A percentile compares a stretch with the other conserved stretches of the same genome.
Conservation (phyloP, 1,140 invertebrate genomes). For the Lucilia cuprina region DNA sequence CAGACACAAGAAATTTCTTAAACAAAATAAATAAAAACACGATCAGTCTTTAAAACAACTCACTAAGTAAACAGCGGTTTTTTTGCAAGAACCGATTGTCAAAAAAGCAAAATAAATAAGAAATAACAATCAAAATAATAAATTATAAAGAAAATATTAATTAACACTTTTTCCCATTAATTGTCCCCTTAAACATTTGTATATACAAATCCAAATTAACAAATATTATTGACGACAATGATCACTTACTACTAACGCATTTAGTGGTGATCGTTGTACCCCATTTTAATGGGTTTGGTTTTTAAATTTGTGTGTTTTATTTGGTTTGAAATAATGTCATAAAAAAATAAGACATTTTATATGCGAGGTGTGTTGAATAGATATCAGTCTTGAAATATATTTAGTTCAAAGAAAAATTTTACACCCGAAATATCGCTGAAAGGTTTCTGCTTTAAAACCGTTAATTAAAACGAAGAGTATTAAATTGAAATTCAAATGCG, state of each 20-base stretch:
- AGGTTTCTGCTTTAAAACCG: neutral
- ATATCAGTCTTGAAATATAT: neutral
- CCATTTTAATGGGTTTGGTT: conserved; percentile 2
- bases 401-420: neutral
- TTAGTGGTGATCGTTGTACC: neutral
- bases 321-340: neutral
- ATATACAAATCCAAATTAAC: neutral
- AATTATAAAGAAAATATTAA: neutral
- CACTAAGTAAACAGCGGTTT: neutral
- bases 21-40: neutral
- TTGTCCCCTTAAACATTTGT: neutral
- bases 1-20: neutral
- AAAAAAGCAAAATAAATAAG: no score
- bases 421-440: neutral
- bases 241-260: no score
- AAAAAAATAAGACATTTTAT: neutral
- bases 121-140: neutral
- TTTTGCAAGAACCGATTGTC: neutral
- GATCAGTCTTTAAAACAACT: neutral
- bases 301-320: neutral
- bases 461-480: neutral
- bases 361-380: neutral
- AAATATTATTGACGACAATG: no score
- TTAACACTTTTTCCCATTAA: neutral
- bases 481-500: conserved; percentile 29